Conservation (phyloP, 2,888 invertebrate species). For the Emmelina monodactyla region DNA sequence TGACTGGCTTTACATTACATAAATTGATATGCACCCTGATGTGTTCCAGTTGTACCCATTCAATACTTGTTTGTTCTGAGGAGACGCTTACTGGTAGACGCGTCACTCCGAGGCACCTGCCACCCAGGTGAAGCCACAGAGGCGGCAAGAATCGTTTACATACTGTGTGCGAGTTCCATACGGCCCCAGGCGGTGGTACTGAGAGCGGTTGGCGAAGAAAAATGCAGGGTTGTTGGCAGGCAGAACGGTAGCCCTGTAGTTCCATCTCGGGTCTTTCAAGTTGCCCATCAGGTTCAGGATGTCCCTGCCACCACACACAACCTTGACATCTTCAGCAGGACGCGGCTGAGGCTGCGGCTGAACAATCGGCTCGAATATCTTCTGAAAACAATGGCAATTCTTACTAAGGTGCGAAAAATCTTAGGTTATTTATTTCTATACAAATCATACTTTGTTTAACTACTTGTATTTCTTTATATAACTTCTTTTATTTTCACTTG, state of each 20-base stretch:
- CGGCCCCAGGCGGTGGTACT: constrained; percentile 66
- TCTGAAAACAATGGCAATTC: no score
- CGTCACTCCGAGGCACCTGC: constrained; percentile 54
- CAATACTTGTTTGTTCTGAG: constrained; percentile 41
- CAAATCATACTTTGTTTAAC: neutral
- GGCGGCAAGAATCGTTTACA: constrained; percentile 59
- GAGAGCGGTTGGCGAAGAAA: constrained; percentile 70
- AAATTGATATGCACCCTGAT: constrained; percentile 44
- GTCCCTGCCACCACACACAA: constrained; percentile 61
- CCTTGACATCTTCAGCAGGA: constrained; percentile 46
- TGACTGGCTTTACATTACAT: constrained; percentile 18
- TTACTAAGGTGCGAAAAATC: no score
- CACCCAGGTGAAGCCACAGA: constrained; percentile 60
- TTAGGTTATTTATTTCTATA: neutral
- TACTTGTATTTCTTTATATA: neutral
- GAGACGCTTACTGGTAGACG: constrained; percentile 32
- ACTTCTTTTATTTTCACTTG: neutral
- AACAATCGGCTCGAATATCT: constrained; percentile 49
- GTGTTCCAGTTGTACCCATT: constrained; percentile 47
- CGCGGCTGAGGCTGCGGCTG: constrained; percentile 53
- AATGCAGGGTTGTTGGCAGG: constrained; percentile 64
- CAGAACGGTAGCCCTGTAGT: constrained; percentile 59
- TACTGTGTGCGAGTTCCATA: constrained; percentile 65
- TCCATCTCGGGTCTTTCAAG: constrained; percentile 62
- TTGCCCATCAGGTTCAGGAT: constrained; percentile 67